A percentile compares a stretch with the other conserved stretches of the same genome.
phyloP scores from a whole-genome alignment of 2,797 vertebrate genomes.

The Philypnodon macrostomus region DNA sequence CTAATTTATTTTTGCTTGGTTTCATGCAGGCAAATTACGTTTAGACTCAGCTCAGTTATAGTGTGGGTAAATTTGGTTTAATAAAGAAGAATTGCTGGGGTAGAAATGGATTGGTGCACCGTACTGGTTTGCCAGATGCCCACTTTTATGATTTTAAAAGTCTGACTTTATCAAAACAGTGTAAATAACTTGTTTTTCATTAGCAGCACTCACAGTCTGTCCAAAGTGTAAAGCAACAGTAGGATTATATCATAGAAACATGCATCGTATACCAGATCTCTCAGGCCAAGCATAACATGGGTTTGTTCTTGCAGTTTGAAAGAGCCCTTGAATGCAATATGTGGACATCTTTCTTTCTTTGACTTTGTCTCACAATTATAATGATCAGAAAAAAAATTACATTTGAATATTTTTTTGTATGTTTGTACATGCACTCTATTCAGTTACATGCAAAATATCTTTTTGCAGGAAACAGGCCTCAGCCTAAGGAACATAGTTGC shows the following conservation, averaged over 20 bases:
- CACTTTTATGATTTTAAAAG: conserved; percentile 34
- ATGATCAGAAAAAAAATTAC: no score
- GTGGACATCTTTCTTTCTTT: no score
- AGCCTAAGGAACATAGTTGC: no score
- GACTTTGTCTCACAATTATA: no score
- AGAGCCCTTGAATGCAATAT: no score
- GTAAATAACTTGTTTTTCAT: conserved; percentile 12
- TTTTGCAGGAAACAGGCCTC: no score
- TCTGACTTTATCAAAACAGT: background rate
- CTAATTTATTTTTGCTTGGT: conserved; percentile 69
- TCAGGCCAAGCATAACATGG: background rate
- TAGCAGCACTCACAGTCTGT: background rate
- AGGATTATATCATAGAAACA: background rate
- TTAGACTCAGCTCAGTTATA: conserved; percentile 55
- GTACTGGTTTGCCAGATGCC: conserved; percentile 45
- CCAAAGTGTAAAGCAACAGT: conserved; percentile 14
- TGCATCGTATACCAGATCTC: background rate
- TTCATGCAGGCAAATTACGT: conserved; percentile 69
- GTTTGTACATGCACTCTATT: no score
- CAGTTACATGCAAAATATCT: no score
- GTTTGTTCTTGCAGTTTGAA: conserved; percentile 12
- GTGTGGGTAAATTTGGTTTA: conserved; percentile 55
- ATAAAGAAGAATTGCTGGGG: conserved; percentile 45
- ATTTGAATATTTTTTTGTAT: no score
- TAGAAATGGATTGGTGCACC: conserved; percentile 41